Base-by-base conservation (phyloP, 2,888 invertebrate genomes). In the Gnatocerus cornutus region DNA sequence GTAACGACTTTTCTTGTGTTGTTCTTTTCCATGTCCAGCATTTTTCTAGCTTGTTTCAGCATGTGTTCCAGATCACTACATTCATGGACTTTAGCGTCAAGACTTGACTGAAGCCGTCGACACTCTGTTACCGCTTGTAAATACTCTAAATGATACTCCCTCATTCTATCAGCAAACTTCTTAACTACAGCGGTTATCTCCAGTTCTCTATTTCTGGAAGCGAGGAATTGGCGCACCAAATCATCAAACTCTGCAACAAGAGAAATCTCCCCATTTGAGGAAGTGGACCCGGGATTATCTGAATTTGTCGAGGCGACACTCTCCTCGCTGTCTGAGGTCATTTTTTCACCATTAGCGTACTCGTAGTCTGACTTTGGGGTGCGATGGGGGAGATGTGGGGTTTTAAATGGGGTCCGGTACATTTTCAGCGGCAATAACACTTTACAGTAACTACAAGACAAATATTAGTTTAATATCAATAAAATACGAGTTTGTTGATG, bases 21-120 rank as follows among this genome's bases (percentile, higher is more conserved):
- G 71, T 90, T 89, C 76, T 92, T 93, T 79, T 96, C 96, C 70
- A 91, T 89, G 77, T 96, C 96, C 0, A 96, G 86, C 41, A 96
- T 87, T 75, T 91, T 91, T 63, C 96, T 88, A 0, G 94, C 94
- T 83, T 93, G 92, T 75, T 91, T 91, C 71, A 97, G 88, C 82
- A 95, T 94, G 2, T 91, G 90, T 78, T 96, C 94, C 77, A 94
- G 88, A 77, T 92, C 91, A 3, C 90, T 88, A 67, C 92, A 90
- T 50, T 93, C 92, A 13, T 90, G 87, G 37, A 92, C 89, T 2
- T 92, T 89, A 56, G 90, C 89, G 71, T 93, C 91, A 21, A 95
- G 83, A 76, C 91, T 90, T 0, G 88, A 86, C 77, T 93, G 92
- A 13, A 95, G 87, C 0, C 93, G 87, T 43, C 88, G 86, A n/a